Evolutionary conservation across 2,797 vertebrate genomes (phyloP), one percentile per base, ranked within the genome.

Genomic region (Diplodus sargus): DNA sequence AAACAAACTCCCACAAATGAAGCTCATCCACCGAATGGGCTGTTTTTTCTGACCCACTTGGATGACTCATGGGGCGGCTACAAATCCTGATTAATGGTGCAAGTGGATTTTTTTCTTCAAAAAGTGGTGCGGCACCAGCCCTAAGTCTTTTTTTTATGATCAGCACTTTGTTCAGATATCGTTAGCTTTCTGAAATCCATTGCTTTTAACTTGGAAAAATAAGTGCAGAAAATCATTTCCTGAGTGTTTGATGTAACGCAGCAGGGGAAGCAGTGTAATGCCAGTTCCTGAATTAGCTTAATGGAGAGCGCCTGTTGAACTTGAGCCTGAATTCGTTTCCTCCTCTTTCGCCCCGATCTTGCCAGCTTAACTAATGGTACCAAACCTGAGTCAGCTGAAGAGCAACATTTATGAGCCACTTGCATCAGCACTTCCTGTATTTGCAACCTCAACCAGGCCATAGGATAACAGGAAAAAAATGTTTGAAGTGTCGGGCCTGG

Each of bases 41-140:
- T 78, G 72, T 28, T 81, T 84, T 87, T 70, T 81, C 79, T 90
- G 89, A 90, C 89, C 87, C 80, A 92, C 84, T 87, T 91, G 89
- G 85, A 85, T 18, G 52, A 51, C 69, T 81, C 15, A 4, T 11
- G 30, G 30, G 16, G 53, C 42, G 58, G 57, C 58, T 61, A 59
- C 77, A 79, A 83, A 79, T 81, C 75, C 49, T 81, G 70, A 91
- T 86, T 88, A 81, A 87, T 88, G 81, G 60, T 85, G 63, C 74
- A 63, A 43, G 22, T 84, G 77, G 85, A 72, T 78, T 70, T 77
- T 77, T 81, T 77, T 85, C 47, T 43, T 58, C 28, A 57, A 57
- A 42, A 64, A 80, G 42, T 60, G 25, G 34, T 28, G 17, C 48
- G 20, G 5, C 51, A 2, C 22, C 3, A 12, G 28, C 39, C 30